Evolutionary conservation across 2,113 vertebrate species (phyloP).

Genomic region (Collichthys lucidus): DNA sequence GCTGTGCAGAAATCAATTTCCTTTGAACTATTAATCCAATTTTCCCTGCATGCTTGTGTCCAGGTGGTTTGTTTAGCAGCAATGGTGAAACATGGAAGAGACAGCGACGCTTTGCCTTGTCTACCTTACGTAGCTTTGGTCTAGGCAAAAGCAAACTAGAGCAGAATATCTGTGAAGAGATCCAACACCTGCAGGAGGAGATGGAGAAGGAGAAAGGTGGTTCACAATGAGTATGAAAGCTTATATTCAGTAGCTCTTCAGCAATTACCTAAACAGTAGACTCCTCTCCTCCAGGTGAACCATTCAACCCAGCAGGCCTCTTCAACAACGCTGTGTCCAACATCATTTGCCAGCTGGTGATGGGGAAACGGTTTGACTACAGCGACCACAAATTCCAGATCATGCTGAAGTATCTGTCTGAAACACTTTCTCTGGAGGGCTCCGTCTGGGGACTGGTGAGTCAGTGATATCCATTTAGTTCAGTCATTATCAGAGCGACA

Average conservation of each 20-base stretch:
- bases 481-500: neutral
- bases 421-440: constrained; percentile 32
- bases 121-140: constrained; percentile 83
- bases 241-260: neutral
- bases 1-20: too few relatives aligned
- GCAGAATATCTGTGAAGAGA: constrained; percentile 86
- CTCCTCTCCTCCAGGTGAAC: constrained; percentile 76
- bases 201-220: constrained; percentile 79
- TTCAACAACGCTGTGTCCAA: constrained; percentile 88
- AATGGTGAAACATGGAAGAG: constrained; percentile 82
- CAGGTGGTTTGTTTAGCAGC: constrained; percentile 78
- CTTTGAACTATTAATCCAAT: neutral
- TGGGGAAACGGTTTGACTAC: constrained; percentile 88
- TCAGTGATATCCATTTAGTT: neutral
- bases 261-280: neutral
- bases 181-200: too few relatives aligned
- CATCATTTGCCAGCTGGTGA: constrained; percentile 88
- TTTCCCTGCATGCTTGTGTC: neutral
- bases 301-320: constrained; percentile 83
- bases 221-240: neutral
- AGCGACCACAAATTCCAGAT: too few relatives aligned
- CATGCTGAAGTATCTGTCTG: too few relatives aligned
- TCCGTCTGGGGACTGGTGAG: constrained; percentile 77
- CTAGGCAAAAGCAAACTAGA: constrained; percentile 82
- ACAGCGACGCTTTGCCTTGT: constrained; percentile 84